Base-by-base conservation (phyloP, 2,113 vertebrate species). In the Nesogale talazaci region DNA sequence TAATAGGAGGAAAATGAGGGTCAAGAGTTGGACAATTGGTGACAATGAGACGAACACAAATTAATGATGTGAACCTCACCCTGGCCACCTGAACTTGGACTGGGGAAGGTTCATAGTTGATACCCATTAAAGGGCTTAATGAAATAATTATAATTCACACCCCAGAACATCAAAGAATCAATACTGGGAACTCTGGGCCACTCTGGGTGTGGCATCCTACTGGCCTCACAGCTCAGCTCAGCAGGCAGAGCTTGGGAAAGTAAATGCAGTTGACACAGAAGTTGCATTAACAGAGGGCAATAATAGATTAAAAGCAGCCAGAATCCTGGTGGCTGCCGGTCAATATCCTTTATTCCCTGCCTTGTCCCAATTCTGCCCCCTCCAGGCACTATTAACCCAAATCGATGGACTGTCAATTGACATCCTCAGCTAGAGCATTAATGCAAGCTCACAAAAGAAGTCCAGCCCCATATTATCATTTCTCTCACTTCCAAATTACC, bases 401-500 rank as follows among this genome's bases (percentile, higher is more conserved):
- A 99, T 99, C 98, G 97, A 99, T 99, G 98, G 97, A 97, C 98
- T 97, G 98, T 98, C 98, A 98, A 97, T 98, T 98, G 98, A 96
- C 92, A 97, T 98, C 97, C 98, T 98, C 96, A 98, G 98, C 98
- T 96, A 96, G 52, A 86, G 98, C 99, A 99, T 99, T 99, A 99
- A 99, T 99, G 99, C 98, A 97, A 23, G 96, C 98, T 98, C 99
- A 99, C 99, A 99, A 98, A 98, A 98, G 98, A 98, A 95, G 97
- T 94, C 98, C 91, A 0, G 98, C 97, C 97, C 96, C 97, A 97
- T 98, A 98, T 98, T 98, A 99, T 98, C 99, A 96, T 98, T 98
- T 98, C 99, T 97, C 98, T 99, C 98, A 95, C 98, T 99, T 98
- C 99, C 98, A 98, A 98, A 99, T 99, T 98, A 98, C 98, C 97